These are phyloP conservation scores for Notothenia coriiceps DNA, from an alignment of 2,113 vertebrate species.

Conservation along the genomic window DNA sequence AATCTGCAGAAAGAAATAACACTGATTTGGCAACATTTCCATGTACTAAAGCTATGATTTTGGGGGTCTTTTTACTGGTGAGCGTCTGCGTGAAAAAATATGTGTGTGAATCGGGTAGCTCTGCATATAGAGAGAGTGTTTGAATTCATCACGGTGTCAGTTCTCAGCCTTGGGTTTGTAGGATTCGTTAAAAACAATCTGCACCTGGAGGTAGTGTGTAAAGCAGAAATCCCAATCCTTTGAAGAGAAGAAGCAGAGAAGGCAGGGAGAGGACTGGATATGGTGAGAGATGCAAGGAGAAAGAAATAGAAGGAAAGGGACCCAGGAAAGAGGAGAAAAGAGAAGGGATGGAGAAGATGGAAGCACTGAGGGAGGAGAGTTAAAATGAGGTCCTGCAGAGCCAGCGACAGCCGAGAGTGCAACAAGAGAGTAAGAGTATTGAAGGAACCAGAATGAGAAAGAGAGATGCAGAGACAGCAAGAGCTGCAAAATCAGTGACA, in stretches of 20 bases:
- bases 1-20: conserved; percentile 5
- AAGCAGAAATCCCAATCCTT: conserved; percentile 68
- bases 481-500: conserved; percentile 56
- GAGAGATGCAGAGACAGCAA: conserved; percentile 44
- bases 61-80: conserved; percentile 7
- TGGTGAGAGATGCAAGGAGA: conserved; percentile 47
- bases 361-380: conserved; percentile 47
- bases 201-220: conserved; percentile 56
- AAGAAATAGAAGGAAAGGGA: conserved; percentile 57
- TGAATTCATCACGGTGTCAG: conserved; percentile 58
- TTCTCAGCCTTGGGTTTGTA: conserved; percentile 54
- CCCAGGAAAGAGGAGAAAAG: conserved; percentile 23
- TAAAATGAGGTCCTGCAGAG: conserved; percentile 64
- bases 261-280: conserved; percentile 38
- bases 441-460: conserved; percentile 53
- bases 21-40: background rate
- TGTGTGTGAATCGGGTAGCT: background rate
- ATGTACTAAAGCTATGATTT: background rate
- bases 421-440: conserved; percentile 51
- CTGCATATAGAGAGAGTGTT: conserved; percentile 1
- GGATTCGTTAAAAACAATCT: conserved; percentile 71
- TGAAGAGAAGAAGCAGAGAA: conserved; percentile 59
- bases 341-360: conserved; percentile 24
- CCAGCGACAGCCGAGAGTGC: conserved; percentile 61
- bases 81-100: background rate